Evolutionary conservation across 2,888 invertebrate species (phyloP).

Genomic region (Notodromas monacha): DNA sequence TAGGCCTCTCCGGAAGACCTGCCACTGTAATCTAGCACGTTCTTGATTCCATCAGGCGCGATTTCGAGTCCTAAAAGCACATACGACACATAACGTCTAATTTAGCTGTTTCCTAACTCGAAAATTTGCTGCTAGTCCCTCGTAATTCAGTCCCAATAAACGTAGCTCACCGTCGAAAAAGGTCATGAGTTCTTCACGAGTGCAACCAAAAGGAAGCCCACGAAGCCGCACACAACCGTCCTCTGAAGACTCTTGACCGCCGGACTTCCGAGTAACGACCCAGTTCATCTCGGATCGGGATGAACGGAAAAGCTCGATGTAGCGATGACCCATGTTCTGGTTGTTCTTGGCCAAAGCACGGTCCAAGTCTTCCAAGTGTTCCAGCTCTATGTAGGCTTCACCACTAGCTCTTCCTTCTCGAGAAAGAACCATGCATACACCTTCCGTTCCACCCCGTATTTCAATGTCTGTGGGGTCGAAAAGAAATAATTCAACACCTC

Average conservation of each 20-base stretch:
- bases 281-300: conserved; percentile 55
- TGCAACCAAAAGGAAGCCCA: conserved; percentile 75
- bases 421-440: conserved; percentile 50
- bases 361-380: conserved; percentile 38
- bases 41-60: conserved; percentile 87
- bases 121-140: too few species aligned
- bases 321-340: conserved; percentile 62
- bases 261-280: conserved; percentile 31
- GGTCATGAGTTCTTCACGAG: conserved; percentile 68
- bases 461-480: too few species aligned
- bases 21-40: conserved; percentile 89
- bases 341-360: conserved; percentile 44
- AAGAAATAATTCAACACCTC: too few species aligned
- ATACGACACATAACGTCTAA: too few species aligned
- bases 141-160: too few species aligned
- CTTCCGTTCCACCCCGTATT: conserved; percentile 20
- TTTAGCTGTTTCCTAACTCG: too few species aligned
- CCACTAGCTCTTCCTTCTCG: conserved; percentile 59
- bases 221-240: conserved; percentile 52
- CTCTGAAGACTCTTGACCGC: conserved; percentile 12
- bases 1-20: conserved; percentile 97
- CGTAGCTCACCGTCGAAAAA: too few species aligned
- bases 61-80: conserved; percentile 88
- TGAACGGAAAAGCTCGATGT: too few species aligned
- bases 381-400: conserved; percentile 60